Evolutionary conservation across 2,888 invertebrate species (phyloP), one percentile per base, ranked within the genome.

Genomic region (Polietes domitor): DNA sequence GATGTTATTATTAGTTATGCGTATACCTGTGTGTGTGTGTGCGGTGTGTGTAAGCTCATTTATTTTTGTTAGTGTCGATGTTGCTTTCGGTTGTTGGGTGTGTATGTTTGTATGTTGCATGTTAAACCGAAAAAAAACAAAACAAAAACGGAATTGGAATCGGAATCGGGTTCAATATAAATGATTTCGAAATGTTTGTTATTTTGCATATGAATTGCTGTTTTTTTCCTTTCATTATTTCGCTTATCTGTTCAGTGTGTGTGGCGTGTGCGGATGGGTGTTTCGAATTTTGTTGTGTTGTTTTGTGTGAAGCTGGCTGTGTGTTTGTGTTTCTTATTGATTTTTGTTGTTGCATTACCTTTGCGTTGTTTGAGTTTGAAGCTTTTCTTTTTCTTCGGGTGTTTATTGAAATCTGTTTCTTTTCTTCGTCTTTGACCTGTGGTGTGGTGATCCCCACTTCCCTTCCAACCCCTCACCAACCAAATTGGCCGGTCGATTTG

Each of bases 171-270:
- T 85, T 84, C 80, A 82, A 84, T 71, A 61, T 82, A 82, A n/a
- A 83, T 82, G 79, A 86, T 86, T 85, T 86, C 72, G 78, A 85
- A 83, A 89, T 88, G 86, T 58, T 87, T 83, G 82, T 85, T 89
- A 86, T 87, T 87, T 88, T 90, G 89, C 90, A 89, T 90, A 88
- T 88, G 88, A 89, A 88, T 89, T 89, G 87, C 87, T 89, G 86
- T 86, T 89, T 77, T 80, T 58, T 78, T 74, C 41, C 53, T 55
- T 71, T 55, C 55, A 12, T 63, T 15, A 68, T 58, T 65, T 47
- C 12, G 47, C 24, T 58, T 43, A 5, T 58, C 37, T 70, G 24
- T 41, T 55, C 0, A 26, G 24, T 68, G 32, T 32, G 24, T n/a
- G n/a, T 53, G 10, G 37, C 32, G 32, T 37, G 37, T 37, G 37